These are phyloP conservation scores for Lasiurus borealis DNA, from an alignment of 2,113 vertebrate species.

Conservation along the genomic window DNA sequence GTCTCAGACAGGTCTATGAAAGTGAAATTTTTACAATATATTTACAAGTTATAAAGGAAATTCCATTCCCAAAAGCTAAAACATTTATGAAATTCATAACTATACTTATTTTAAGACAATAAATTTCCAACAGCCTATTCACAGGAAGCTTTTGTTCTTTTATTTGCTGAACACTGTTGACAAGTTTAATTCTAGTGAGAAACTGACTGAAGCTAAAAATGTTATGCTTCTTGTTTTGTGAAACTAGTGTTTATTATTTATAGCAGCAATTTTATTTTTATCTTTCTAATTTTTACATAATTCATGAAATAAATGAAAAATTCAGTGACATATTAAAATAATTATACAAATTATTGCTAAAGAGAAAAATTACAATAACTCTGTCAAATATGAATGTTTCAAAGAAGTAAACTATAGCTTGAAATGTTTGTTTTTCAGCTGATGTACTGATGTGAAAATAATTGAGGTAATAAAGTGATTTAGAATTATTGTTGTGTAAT, in stretches of 20 bases:
- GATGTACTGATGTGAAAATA: not conserved
- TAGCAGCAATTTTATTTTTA: not conserved
- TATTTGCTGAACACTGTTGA: not conserved
- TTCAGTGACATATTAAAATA: not conserved
- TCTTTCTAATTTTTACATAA: not conserved
- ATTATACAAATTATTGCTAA: not conserved
- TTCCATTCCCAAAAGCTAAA: not conserved
- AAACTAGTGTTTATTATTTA: not conserved
- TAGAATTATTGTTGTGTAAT: not conserved
- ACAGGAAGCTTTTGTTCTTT: slow-evolving; percentile 33
- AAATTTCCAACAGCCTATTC: not conserved
- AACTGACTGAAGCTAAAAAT: not conserved
- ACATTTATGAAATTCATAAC: not conserved
- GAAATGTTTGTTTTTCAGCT: slow-evolving; percentile 14
- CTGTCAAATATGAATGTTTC: not conserved
- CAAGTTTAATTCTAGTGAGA: slow-evolving; percentile 27
- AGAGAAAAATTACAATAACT: not conserved
- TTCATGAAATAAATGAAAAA: not conserved
- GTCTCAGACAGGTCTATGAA: not conserved
- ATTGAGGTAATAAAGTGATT: not conserved
- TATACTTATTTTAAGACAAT: slow-evolving; percentile 36
- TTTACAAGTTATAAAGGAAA: slow-evolving; percentile 13
- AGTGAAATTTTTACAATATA: slow-evolving; percentile 40
- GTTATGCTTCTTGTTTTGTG: not conserved
- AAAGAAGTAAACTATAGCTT: not conserved